Evolutionary conservation across 1,140 invertebrate genomes (phyloP), one percentile per base, ranked within the genome.

Genomic region (Caenorhabditis tropicalis): DNA sequence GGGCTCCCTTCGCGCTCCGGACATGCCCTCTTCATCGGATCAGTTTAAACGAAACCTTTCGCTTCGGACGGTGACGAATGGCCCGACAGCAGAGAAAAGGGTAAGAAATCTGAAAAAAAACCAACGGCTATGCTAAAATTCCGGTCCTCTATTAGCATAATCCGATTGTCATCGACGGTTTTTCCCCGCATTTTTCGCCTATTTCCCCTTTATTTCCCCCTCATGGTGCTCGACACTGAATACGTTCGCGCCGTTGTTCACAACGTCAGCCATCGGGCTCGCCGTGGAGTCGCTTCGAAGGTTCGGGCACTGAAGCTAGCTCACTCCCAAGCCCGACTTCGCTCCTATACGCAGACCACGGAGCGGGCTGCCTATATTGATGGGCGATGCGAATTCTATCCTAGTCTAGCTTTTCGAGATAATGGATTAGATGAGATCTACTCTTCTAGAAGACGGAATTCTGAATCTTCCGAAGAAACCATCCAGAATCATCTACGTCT

Each of bases 1-100:
- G 83, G 89, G 90, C 19, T 87, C 82, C 9, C 70, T 88, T 31
- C 60, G 86, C 12, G 86, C 85, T 12, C 87, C 87, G 1, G 86
- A 86, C 24, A 70, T 29, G 43, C 31, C 49, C 5, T 65, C 79
- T 0, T 29, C 43, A 4, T 9, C 79, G 15, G 24, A 79, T 31
- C 74, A 82, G 24, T 85, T 87, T 79, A 81, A 83, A 36, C 33
- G 87, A 51, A 87, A 88, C 31, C 74, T 83, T 21, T 89, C 89
- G 9, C 49, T 89, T 9, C 24, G 84, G n/a, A 53, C 80, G 3
- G n/a, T 12, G 10, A 10, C 24, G 1, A 2, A 24, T 10, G 43
- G 39, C 21, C 5, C 7, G 43, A 9, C 21, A 9, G 19, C 24
- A 58, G 27, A 65, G 31, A 53, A 51, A 65, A 82, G 31, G 29